Percentiles rank a stretch among this genome's conserved stretches.
These are phyloP conservation scores for Zophobas morio DNA, from an alignment of 1,140 invertebrate species.

Conservation along the genomic window DNA sequence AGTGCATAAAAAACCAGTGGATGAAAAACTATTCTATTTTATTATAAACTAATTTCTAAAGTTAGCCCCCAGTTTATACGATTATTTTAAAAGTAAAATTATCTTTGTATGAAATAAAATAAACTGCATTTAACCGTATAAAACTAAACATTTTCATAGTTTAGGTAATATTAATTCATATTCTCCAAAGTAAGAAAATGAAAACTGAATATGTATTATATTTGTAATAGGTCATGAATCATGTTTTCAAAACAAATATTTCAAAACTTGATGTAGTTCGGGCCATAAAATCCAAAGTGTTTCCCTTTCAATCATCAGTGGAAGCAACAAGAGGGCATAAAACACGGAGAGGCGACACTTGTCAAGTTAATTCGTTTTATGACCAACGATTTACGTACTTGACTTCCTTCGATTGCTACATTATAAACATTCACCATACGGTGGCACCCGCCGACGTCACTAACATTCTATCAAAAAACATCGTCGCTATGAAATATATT, in stretches of 20 bases:
- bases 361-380: constrained; percentile 48
- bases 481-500: no score
- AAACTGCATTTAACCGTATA: no score
- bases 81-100: no score
- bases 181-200: constrained; percentile 16
- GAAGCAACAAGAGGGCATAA: constrained; percentile 44
- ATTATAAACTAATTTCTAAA: no score
- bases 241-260: constrained; percentile 36
- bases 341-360: constrained; percentile 43
- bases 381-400: constrained; percentile 39
- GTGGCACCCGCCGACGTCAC: no score
- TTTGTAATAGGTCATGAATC: constrained; percentile 24
- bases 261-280: constrained; percentile 26
- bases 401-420: constrained; percentile 48
- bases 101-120: no score
- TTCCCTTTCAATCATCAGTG: constrained; percentile 49
- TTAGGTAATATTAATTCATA: no score
- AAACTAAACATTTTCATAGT: no score
- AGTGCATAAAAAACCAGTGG: no score
- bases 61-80: no score
- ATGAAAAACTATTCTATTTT: no score
- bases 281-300: constrained; percentile 41
- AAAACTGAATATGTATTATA: neutral
- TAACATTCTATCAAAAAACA: no score
- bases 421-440: constrained; percentile 12